Evolutionary conservation across 2,797 vertebrate genomes (phyloP).

Genomic region (Urosaurus nigricauda): DNA sequence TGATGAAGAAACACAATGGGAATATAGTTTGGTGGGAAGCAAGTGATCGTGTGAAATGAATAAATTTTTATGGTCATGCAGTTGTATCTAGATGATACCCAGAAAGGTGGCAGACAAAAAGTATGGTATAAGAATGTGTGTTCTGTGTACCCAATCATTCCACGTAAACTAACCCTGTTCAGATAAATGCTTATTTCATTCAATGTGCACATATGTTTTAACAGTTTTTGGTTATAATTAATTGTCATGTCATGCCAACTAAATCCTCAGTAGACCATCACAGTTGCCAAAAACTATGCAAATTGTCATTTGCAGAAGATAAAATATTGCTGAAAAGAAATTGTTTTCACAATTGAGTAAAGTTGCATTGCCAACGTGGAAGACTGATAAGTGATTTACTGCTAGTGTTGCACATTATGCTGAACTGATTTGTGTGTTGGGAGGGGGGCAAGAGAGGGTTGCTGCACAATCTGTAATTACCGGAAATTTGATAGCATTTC

Average conservation of each 20-base stretch:
- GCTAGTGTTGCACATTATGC: conserved; percentile 63
- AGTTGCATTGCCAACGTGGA: conserved; percentile 45
- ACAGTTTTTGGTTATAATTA: conserved; percentile 82
- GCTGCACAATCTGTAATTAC: conserved; percentile 49
- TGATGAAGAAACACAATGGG: conserved; percentile 70
- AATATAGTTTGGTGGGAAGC: conserved; percentile 70
- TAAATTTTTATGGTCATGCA: conserved; percentile 65
- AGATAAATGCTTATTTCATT: conserved; percentile 80
- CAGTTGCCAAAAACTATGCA: conserved; percentile 65
- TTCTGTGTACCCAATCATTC: conserved; percentile 82
- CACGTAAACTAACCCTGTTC: conserved; percentile 81
- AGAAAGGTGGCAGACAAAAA: conserved; percentile 69
- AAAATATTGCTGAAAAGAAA: conserved; percentile 56
- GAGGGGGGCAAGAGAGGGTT: conserved; percentile 27
- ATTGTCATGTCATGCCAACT: conserved; percentile 81
- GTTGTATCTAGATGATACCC: conserved; percentile 64
- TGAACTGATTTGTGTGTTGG: not conserved
- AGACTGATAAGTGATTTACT: conserved; percentile 53
- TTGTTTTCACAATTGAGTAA: conserved; percentile 60
- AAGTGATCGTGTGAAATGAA: conserved; percentile 70
- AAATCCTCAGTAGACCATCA: conserved; percentile 75
- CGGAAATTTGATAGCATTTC: conserved; percentile 49
- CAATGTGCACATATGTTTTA: conserved; percentile 79
- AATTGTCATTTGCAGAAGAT: conserved; percentile 55
- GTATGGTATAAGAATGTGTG: conserved; percentile 76